Evolutionary conservation across 2,113 vertebrate species (phyloP).

Genomic region (Isurus oxyrinchus): DNA sequence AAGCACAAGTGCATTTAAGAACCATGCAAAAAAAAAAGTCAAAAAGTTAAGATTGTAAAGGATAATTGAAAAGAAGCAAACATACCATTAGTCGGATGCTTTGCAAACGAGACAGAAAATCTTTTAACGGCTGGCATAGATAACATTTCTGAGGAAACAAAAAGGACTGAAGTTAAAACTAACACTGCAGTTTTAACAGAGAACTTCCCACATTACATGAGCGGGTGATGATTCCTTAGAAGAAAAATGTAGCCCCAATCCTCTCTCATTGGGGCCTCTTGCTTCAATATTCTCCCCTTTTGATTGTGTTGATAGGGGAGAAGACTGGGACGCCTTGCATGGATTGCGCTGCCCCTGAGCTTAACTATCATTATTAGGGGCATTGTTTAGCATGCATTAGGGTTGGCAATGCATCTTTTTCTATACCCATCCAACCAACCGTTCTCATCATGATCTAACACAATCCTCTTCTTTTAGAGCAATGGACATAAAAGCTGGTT

Average conservation of each 20-base stretch:
- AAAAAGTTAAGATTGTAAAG: conserved; percentile 36
- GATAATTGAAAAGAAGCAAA: conserved; percentile 84
- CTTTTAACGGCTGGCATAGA: conserved; percentile 99
- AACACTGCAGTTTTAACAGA: conserved; percentile 31
- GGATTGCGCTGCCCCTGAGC: neutral
- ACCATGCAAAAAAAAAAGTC: conserved; percentile 61
- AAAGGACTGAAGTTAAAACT: conserved; percentile 75
- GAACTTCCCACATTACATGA: conserved; percentile 15
- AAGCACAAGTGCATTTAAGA: conserved; percentile 40
- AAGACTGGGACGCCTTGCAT: neutral
- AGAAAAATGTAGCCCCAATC: conserved; percentile 11
- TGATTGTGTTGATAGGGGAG: neutral
- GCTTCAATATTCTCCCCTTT: neutral
- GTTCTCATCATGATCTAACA: neutral
- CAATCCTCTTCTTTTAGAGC: neutral
- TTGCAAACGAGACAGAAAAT: conserved; percentile 99
- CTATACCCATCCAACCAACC: neutral
- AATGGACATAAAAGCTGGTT: neutral
- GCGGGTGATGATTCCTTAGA: neutral
- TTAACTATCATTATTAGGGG: neutral
- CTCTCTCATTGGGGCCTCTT: neutral
- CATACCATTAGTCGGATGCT: conserved; percentile 99
- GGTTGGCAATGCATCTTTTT: neutral
- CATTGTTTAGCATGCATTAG: neutral
- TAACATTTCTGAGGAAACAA: conserved; percentile 99